These are phyloP conservation scores for Malacoctenus gilli DNA, from an alignment of 2,797 vertebrate genomes.

Conservation along the genomic window DNA sequence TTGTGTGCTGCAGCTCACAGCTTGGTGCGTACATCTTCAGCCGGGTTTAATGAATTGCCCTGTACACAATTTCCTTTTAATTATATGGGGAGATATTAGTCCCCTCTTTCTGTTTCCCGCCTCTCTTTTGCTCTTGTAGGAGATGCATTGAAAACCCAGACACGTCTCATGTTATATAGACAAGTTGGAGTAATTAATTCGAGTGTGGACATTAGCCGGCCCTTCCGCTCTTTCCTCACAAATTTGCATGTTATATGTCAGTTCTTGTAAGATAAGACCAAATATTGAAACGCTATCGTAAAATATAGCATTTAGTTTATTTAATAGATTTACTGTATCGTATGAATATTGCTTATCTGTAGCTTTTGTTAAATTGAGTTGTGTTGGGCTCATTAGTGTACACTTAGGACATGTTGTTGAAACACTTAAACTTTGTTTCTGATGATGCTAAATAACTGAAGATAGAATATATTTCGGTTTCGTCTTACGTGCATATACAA, in stretches of 20 bases:
- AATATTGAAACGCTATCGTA: too few relatives aligned
- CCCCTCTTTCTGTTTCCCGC: not conserved
- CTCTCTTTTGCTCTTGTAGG: not conserved
- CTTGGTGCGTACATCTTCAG: constrained; percentile 19
- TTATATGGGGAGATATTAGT: not conserved
- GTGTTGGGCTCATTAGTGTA: too few relatives aligned
- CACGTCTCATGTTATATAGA: not conserved
- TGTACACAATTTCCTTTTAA: not conserved
- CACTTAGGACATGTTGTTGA: too few relatives aligned
- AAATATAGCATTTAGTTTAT: too few relatives aligned
- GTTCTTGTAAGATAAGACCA: not conserved
- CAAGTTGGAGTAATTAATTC: not conserved
- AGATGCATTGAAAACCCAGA: constrained; percentile 2
- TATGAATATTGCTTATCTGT: too few relatives aligned
- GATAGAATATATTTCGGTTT: too few relatives aligned
- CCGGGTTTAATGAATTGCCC: not conserved
- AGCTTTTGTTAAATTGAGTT: not conserved
- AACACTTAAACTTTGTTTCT: too few relatives aligned
- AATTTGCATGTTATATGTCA: not conserved
- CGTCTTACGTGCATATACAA: too few relatives aligned
- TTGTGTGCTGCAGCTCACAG: constrained; percentile 6
- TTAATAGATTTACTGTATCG: too few relatives aligned
- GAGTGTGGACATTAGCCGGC: not conserved
- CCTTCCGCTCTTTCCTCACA: not conserved
- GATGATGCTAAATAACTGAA: too few relatives aligned